Evolutionary conservation across 2,888 invertebrate genomes (phyloP).

Genomic region (Serripes groenlandicus): DNA sequence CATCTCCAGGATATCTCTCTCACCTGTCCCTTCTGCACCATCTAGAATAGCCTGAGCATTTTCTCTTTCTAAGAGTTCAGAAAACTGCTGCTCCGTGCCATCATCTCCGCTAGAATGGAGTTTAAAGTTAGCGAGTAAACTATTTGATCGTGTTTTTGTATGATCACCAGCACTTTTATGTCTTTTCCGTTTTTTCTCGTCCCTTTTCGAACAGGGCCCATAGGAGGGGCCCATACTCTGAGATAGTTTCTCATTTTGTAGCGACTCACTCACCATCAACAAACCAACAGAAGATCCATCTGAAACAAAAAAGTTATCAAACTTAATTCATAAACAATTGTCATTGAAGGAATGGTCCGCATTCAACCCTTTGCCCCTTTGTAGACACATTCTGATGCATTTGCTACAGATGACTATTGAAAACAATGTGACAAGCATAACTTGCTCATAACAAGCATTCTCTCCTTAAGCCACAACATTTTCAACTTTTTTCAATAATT

Average conservation of each 20-base stretch:
- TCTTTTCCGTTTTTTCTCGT: conserved; percentile 73
- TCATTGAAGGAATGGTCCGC: too few species aligned
- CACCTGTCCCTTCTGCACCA: conserved; percentile 42
- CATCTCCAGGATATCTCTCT: conserved; percentile 53
- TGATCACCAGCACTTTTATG: conserved; percentile 85
- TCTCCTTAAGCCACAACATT: too few species aligned
- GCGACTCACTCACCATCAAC: conserved; percentile 86
- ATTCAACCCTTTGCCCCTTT: too few species aligned
- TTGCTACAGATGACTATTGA: too few species aligned
- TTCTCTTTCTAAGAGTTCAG: conserved; percentile 66
- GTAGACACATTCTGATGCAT: too few species aligned
- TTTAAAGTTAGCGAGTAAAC: conserved; percentile 76
- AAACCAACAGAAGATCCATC: conserved; percentile 88
- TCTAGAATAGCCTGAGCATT: conserved; percentile 52
- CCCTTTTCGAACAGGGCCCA: conserved; percentile 59
- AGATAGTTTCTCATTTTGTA: conserved; percentile 69
- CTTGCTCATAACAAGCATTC: too few species aligned
- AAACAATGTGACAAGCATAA: too few species aligned
- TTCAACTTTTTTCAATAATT: too few species aligned
- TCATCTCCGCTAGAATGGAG: conserved; percentile 66
- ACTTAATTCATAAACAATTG: too few species aligned
- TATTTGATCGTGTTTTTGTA: conserved; percentile 76
- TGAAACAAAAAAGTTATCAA: conserved; percentile 85
- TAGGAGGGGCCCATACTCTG: conserved; percentile 61
- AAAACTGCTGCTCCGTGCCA: conserved; percentile 62